phyloP scores from a whole-genome alignment of 2,113 vertebrate genomes.

The Elephas maximus region DNA sequence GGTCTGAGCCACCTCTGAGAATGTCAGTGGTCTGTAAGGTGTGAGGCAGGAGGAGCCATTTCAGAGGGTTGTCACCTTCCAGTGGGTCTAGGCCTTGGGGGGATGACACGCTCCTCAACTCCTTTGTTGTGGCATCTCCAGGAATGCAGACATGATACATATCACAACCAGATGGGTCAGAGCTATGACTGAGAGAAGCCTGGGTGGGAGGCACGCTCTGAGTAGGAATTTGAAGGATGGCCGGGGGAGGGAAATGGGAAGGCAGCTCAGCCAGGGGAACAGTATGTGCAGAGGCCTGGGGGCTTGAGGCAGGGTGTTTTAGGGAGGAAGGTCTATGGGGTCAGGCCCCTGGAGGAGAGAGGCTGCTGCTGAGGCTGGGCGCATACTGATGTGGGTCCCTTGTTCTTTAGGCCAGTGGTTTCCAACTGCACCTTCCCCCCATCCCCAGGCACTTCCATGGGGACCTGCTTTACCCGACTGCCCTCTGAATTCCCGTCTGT shows the following conservation, averaged over 20 bases:
- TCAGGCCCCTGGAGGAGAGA: not conserved
- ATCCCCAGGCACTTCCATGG: not conserved
- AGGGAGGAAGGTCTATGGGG: not conserved
- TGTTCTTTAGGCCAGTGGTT: not conserved
- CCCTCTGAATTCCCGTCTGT: not conserved
- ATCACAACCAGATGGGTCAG: not conserved
- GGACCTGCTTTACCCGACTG: not conserved
- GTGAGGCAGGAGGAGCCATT: not conserved
- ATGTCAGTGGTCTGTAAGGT: not conserved
- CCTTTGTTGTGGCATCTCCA: not conserved
- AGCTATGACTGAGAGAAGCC: not conserved
- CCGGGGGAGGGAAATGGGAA: not conserved
- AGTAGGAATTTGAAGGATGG: not conserved
- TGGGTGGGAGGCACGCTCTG: too few relatives aligned
- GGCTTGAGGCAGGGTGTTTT: not conserved
- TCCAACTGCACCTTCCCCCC: not conserved
- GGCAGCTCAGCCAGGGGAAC: not conserved
- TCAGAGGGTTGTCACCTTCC: not conserved
- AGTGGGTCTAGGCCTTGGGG: not conserved
- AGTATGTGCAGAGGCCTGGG: not conserved
- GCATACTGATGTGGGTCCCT: not conserved
- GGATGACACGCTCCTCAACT: rapidly evolving
- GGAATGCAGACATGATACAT: not conserved
- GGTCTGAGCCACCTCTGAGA: not conserved
- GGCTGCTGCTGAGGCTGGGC: not conserved